Evolutionary conservation across 2,113 vertebrate species (phyloP).

Genomic region (Aegotheles bennettii): DNA sequence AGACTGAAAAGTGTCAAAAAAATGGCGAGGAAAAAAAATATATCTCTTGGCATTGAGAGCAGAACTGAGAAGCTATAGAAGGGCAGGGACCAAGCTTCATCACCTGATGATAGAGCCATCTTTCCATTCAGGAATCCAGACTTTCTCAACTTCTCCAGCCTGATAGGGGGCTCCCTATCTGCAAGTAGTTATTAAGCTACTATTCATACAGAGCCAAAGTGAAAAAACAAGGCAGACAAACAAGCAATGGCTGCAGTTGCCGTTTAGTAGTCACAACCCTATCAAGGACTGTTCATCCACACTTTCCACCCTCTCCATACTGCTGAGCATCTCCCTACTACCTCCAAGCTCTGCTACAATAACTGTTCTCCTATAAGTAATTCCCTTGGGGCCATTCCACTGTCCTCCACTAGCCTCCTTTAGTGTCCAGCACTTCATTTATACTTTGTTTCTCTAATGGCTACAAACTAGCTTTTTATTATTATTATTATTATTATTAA

Average conservation of each 20-base stretch:
- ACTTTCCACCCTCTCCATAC: not conserved
- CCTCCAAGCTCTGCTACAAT: not conserved
- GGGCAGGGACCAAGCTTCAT: rapidly evolving
- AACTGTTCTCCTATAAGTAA: not conserved
- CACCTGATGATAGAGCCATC: not conserved
- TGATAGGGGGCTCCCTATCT: not conserved
- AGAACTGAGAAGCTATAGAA: not conserved
- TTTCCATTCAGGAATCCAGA: not conserved
- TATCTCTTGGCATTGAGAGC: not conserved
- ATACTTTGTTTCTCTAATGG: not conserved
- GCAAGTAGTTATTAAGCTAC: not conserved
- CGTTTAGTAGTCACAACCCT: not conserved
- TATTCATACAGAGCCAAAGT: not conserved
- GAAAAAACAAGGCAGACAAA: not conserved
- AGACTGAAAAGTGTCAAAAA: not conserved
- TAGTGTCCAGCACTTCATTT: not conserved
- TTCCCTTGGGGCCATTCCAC: not conserved
- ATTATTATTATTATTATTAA: not conserved
- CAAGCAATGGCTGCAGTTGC: not conserved
- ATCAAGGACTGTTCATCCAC: not conserved
- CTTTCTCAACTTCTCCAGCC: not conserved
- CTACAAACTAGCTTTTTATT: not conserved
- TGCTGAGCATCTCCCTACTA: not conserved
- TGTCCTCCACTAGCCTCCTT: not conserved
- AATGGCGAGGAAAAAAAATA: not conserved